Percentiles rank a stretch among this genome's conserved stretches.
Conservation (phyloP, 2,888 invertebrate genomes). For the Eilema caniola region DNA sequence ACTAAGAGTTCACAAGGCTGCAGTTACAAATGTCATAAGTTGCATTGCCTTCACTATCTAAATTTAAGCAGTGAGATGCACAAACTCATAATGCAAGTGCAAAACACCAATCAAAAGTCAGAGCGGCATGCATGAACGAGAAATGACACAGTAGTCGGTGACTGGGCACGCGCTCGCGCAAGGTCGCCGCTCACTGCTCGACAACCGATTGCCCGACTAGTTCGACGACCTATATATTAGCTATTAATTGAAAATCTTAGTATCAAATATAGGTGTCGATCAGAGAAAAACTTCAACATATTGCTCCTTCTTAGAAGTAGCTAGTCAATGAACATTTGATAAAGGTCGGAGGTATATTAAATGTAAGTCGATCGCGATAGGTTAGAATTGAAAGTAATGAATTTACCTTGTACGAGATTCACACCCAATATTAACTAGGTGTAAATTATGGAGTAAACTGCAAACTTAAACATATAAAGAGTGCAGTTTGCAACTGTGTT, state of each 20-base stretch:
- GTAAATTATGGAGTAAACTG: background rate
- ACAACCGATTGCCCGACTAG: constrained; percentile 56
- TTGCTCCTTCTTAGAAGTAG: background rate
- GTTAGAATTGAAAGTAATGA: constrained; percentile 25
- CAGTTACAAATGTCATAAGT: background rate
- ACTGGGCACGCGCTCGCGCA: constrained; percentile 59
- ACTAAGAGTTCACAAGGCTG: background rate
- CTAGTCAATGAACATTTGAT: background rate
- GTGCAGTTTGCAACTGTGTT: background rate
- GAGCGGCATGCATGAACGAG: constrained; percentile 56
- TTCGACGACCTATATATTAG: constrained; percentile 71
- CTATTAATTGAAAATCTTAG: constrained; percentile 31
- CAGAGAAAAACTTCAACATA: background rate
- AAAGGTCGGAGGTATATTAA: background rate
- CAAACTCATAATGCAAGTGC: constrained; percentile 32
- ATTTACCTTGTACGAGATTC: constrained; percentile 21
- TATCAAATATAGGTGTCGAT: background rate
- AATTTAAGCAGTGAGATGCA: constrained; percentile 16
- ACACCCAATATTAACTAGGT: constrained; percentile 20
- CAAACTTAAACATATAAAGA: background rate
- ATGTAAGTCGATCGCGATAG: constrained; percentile 20
- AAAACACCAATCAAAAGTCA: constrained; percentile 38
- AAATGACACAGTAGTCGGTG: constrained; percentile 65
- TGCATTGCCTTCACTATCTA: background rate
- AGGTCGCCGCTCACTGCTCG: constrained; percentile 72